A percentile compares a stretch with the other conserved stretches of the same genome.
Conservation (phyloP, 1,140 invertebrate genomes). For the Atopsyche davidsoni region DNA sequence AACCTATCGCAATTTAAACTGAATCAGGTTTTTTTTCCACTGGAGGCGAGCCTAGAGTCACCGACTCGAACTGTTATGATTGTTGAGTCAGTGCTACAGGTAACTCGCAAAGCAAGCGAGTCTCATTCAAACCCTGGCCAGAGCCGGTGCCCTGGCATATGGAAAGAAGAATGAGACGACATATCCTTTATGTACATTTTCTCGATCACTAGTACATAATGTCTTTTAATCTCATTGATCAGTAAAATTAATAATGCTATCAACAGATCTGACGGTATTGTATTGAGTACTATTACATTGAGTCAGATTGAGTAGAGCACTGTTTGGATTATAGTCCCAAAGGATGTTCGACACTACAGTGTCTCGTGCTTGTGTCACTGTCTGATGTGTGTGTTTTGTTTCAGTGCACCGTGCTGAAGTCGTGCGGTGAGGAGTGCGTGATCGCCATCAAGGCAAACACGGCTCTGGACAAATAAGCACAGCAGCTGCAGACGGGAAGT, state of each 20-base stretch:
- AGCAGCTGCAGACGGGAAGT: constrained; percentile 9
- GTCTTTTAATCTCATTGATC: no score
- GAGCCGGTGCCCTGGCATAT: constrained; percentile 1
- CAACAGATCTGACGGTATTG: no score
- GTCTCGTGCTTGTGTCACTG: not conserved
- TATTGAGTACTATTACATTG: no score
- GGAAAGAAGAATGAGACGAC: constrained; percentile 5
- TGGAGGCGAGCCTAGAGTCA: constrained; percentile 23
- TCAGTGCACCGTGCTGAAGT: constrained; percentile 84
- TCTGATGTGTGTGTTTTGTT: constrained; percentile 35
- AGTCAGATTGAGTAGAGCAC: no score
- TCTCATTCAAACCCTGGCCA: constrained; percentile 14
- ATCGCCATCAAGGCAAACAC: constrained; percentile 92
- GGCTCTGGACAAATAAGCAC: constrained; percentile 81
- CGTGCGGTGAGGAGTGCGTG: constrained; percentile 87
- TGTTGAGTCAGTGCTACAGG: constrained; percentile 17
- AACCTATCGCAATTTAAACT: no score
- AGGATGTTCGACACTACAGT: no score
- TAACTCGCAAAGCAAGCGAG: constrained; percentile 14
- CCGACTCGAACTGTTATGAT: constrained; percentile 15
- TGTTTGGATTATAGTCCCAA: no score
- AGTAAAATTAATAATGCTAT: no score
- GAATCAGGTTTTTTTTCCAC: no score
- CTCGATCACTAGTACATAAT: no score
- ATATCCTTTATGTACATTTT: no score